Evolutionary conservation across 2,113 vertebrate species (phyloP).

Genomic region (Empidonax traillii): DNA sequence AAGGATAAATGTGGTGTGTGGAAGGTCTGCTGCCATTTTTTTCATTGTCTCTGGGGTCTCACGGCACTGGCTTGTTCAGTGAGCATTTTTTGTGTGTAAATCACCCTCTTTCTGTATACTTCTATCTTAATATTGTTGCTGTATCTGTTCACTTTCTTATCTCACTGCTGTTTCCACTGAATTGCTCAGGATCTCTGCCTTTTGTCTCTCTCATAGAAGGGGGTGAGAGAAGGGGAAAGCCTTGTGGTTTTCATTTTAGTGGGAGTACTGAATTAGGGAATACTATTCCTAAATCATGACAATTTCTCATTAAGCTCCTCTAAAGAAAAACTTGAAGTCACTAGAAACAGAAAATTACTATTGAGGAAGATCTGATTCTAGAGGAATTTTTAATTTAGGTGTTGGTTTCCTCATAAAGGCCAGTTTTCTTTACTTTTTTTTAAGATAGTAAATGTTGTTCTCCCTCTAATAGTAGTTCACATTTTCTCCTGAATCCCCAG

Average conservation of each 20-base stretch:
- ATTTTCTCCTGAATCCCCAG: neutral
- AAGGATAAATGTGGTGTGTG: neutral
- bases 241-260: neutral
- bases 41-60: neutral
- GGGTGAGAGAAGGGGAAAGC: neutral
- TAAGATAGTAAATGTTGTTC: neutral
- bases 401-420: neutral
- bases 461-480: neutral
- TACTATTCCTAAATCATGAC: neutral
- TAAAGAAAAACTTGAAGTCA: neutral
- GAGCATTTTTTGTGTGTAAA: neutral
- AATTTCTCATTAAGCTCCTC: neutral
- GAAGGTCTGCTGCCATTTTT: neutral
- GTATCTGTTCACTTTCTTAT: neutral
- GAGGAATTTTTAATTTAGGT: neutral
- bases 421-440: neutral
- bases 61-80: neutral
- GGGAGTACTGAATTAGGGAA: neutral
- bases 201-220: neutral
- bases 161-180: neutral
- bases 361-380: neutral
- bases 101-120: neutral
- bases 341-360: neutral
- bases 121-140: neutral
- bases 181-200: neutral